A percentile compares a stretch with the other conserved stretches of the same genome.
Conservation (phyloP, 2,113 vertebrate species). For the Dipodomys stephensi region DNA sequence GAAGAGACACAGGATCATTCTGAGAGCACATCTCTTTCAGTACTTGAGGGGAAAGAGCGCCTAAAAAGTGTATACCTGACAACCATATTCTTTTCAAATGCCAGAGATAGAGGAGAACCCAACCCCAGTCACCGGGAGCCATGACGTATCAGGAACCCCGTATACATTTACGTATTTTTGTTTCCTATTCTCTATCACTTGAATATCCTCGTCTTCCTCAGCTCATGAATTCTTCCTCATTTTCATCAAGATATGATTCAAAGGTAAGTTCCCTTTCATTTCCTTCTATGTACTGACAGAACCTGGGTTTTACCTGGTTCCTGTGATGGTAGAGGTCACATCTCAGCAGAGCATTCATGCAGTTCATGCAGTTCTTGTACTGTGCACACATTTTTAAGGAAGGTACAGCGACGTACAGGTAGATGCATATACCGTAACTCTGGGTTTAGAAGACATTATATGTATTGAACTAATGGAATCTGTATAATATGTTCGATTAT, state of each 20-base stretch:
- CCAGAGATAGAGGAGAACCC: background rate
- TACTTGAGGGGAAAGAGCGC: background rate
- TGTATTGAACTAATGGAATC: background rate
- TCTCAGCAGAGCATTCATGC: background rate
- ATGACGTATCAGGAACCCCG: background rate
- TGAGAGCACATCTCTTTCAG: background rate
- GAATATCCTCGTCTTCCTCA: background rate
- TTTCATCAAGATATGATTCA: background rate
- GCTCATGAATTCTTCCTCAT: background rate
- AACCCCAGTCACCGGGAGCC: background rate
- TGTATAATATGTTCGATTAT: background rate
- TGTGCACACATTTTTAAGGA: background rate
- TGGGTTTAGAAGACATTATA: background rate
- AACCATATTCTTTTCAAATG: background rate
- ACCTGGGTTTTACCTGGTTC: background rate
- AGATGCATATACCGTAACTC: background rate
- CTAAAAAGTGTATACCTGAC: background rate
- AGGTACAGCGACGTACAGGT: background rate
- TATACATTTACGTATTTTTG: background rate
- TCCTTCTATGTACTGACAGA: background rate
- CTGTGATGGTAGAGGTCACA: background rate
- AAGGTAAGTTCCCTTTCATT: background rate
- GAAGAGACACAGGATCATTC: background rate
- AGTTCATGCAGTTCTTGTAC: background rate
- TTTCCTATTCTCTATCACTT: background rate